phyloP scores from a whole-genome alignment of 1,140 invertebrate genomes.

The Archegozetes longisetosus region DNA sequence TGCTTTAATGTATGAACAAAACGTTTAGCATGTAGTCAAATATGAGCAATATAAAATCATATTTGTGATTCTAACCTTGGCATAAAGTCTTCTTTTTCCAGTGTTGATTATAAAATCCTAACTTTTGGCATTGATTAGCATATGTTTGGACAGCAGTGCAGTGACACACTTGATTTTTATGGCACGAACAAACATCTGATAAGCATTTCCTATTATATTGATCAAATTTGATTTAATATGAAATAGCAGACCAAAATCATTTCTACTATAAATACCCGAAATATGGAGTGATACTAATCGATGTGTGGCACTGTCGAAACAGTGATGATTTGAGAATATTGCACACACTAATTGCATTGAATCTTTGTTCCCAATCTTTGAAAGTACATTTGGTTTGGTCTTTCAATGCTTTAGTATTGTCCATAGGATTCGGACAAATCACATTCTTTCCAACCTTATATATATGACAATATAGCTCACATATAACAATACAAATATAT shows the following conservation, averaged over 20 bases:
- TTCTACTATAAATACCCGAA: constrained; percentile 45
- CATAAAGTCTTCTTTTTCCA: constrained; percentile 47
- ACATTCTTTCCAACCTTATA: background rate
- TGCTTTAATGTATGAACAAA: constrained; percentile 4
- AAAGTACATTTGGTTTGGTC: constrained; percentile 19
- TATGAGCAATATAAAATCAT: background rate
- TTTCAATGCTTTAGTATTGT: constrained; percentile 10
- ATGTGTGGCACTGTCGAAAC: constrained; percentile 50
- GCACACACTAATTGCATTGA: constrained; percentile 30
- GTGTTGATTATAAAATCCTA: constrained; percentile 39
- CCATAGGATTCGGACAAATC: background rate
- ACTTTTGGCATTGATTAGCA: constrained; percentile 58
- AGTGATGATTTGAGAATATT: constrained; percentile 36
- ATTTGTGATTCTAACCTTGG: constrained; percentile 17
- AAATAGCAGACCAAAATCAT: too few species aligned
- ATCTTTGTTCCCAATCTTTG: constrained; percentile 24
- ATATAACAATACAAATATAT: constrained; percentile 22
- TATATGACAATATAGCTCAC: constrained; percentile 20
- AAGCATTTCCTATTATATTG: constrained; percentile 60
- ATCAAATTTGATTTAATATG: too few species aligned
- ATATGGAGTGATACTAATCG: constrained; percentile 57
- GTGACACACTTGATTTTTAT: constrained; percentile 52
- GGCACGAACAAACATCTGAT: constrained; percentile 78
- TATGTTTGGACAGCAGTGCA: constrained; percentile 79
- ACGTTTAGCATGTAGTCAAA: background rate